Evolutionary conservation across 2,797 vertebrate genomes (phyloP).

Genomic region (Urophycis tenuis): DNA sequence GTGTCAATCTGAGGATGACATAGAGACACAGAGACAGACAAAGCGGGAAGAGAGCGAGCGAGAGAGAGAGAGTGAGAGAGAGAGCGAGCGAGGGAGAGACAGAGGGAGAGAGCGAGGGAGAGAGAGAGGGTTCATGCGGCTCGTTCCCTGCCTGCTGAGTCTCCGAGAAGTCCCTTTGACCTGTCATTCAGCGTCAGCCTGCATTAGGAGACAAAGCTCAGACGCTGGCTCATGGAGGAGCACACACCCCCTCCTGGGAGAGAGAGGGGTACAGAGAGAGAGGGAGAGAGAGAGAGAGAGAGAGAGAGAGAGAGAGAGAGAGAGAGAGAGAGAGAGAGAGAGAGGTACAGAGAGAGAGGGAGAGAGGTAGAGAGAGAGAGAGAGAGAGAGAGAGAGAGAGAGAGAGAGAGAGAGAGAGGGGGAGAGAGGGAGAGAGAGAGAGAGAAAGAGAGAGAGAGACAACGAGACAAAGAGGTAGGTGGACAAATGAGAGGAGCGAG

Average conservation of each 20-base stretch:
- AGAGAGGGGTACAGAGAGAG: conserved; percentile 27
- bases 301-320: background rate
- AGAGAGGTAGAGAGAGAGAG: background rate
- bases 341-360: background rate
- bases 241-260: conserved; percentile 23
- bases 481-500: background rate
- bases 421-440: conserved; percentile 20
- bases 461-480: background rate
- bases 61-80: conserved; percentile 8
- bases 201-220: conserved; percentile 33
- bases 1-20: conserved; percentile 13
- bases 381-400: conserved; percentile 33
- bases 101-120: background rate
- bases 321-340: conserved; percentile 3
- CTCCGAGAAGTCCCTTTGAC: conserved; percentile 56
- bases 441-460: conserved; percentile 28
- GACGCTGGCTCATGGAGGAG: conserved; percentile 26
- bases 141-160: conserved; percentile 38
- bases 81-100: too few species aligned
- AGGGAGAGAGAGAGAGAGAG: conserved; percentile 4
- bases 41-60: conserved; percentile 3
- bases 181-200: conserved; percentile 58
- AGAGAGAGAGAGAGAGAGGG: conserved; percentile 15
- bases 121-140: conserved; percentile 21
- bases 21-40: conserved; percentile 23